Evolutionary conservation across 2,888 invertebrate genomes (phyloP), one percentile per base, ranked within the genome.

Genomic region (Hemaris fuciformis): DNA sequence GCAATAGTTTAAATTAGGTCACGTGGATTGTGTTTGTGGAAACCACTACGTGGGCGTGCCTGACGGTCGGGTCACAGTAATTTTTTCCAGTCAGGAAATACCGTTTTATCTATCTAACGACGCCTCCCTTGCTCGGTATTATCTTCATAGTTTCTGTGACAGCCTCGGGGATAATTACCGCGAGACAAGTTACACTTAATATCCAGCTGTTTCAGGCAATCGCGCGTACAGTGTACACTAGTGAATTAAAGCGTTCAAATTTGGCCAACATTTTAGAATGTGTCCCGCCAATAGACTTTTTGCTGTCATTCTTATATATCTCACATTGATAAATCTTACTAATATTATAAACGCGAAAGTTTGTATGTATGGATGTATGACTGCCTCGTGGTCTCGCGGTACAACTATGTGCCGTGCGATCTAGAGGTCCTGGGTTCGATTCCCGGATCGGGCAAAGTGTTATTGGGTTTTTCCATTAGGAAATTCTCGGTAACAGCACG

Each of bases 31-130:
- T 53, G 53, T 53, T 53, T 53, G 18, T 10, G 18, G 53, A 18
- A 31, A 31, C 25, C 15, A 18, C 13, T 43, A 10, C 22, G 43
- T 27, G 25, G 42, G 43, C 58, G 58, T 61, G 43, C 63, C 53
- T 62, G 45, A 58, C 31, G 10, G 15, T 31, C 48, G 27, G 53
- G 59, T 64, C 62, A 46, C 63, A 58, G 60, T 59, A 43, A 57
- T 13, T 59, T 66, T 64, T 66, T 65, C 62, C 59, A 65, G 65
- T 60, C 64, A 66, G 61, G 66, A 59, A 64, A 62, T 61, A 56
- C 63, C 63, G 62, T 66, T 63, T 64, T 62, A 64, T 70, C 67
- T 62, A 60, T 56, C 62, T 60, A 66, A 67, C 65, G 65, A 67
- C 64, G 45, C 53, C 56, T 62, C 57, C 65, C 65, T 63, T 62